Evolutionary conservation across 2,797 vertebrate genomes (phyloP).

Genomic region (Enoplosus armatus): DNA sequence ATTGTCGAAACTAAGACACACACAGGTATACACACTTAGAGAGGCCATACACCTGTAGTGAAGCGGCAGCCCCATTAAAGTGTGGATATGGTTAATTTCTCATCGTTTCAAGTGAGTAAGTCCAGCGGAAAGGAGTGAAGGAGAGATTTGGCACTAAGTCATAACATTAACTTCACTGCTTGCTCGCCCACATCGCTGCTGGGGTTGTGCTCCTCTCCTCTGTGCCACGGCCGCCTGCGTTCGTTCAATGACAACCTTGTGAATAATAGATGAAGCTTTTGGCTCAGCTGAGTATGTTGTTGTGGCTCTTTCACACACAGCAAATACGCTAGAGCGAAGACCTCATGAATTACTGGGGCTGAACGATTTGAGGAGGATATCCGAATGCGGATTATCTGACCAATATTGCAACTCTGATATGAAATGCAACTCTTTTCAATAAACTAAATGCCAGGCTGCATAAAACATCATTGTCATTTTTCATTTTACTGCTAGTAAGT

Average conservation of each 20-base stretch:
- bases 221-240: slow-evolving; percentile 35
- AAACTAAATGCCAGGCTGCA: background rate
- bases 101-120: slow-evolving; percentile 33
- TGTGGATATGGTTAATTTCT: slow-evolving; percentile 11
- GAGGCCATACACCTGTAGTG: background rate
- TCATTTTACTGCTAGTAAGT: background rate
- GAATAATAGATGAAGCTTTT: slow-evolving; percentile 73
- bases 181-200: slow-evolving; percentile 23
- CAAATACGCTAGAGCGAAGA: slow-evolving; percentile 26
- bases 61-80: background rate
- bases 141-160: slow-evolving; percentile 22
- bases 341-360: background rate
- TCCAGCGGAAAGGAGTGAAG: slow-evolving; percentile 37
- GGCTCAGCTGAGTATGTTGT: slow-evolving; percentile 52
- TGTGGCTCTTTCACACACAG: slow-evolving; percentile 42
- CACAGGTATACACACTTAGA: background rate
- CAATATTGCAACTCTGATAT: background rate
- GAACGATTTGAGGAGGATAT: background rate
- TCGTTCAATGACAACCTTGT: slow-evolving; percentile 62
- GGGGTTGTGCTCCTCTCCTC: slow-evolving; percentile 37
- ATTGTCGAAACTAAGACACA: background rate
- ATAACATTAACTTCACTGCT: slow-evolving; percentile 23
- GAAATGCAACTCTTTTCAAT: background rate
- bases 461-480: background rate
- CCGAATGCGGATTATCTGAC: background rate